phyloP scores from a whole-genome alignment of 2,797 vertebrate species.

The Hybognathus amarus region DNA sequence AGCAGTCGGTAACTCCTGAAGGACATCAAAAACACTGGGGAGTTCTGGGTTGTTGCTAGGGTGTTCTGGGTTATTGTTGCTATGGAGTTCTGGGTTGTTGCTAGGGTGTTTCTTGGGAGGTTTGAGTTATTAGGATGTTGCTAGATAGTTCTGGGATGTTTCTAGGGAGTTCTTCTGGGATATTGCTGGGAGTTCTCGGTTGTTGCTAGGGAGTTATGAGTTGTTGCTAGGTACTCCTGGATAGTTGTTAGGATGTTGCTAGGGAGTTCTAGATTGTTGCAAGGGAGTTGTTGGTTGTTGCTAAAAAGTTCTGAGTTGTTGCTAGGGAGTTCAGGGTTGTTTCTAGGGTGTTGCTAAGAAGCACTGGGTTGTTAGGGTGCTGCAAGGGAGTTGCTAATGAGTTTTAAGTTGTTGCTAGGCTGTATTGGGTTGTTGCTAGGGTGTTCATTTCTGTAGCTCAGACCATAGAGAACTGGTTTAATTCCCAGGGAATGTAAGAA shows the following conservation, averaged over 20 bases:
- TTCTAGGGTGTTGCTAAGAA: no score
- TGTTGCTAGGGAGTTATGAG: not conserved
- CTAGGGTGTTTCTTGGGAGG: fast-evolving
- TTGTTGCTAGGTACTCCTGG: not conserved
- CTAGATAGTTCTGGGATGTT: no score
- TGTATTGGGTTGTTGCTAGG: not conserved
- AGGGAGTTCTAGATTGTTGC: not conserved
- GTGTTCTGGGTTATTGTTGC: no score
- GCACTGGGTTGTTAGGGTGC: no score
- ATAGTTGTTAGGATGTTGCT: not conserved
- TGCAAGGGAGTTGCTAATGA: not conserved
- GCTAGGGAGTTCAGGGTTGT: no score
- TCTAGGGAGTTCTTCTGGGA: not conserved
- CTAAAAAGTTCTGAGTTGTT: no score
- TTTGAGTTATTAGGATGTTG: not conserved
- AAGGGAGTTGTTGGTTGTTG: no score
- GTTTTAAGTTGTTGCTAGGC: not conserved
- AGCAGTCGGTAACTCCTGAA: no score
- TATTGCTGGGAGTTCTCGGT: not conserved
- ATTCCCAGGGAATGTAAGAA: not conserved
- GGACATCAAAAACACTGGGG: no score
- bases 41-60: no score
- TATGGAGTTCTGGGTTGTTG: not conserved
- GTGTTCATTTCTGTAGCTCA: not conserved
- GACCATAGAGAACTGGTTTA: no score